A percentile compares a stretch with the other conserved stretches of the same genome.
Evolutionary conservation across 2,888 invertebrate genomes (phyloP).

Genomic region (Brachypterus glaber): DNA sequence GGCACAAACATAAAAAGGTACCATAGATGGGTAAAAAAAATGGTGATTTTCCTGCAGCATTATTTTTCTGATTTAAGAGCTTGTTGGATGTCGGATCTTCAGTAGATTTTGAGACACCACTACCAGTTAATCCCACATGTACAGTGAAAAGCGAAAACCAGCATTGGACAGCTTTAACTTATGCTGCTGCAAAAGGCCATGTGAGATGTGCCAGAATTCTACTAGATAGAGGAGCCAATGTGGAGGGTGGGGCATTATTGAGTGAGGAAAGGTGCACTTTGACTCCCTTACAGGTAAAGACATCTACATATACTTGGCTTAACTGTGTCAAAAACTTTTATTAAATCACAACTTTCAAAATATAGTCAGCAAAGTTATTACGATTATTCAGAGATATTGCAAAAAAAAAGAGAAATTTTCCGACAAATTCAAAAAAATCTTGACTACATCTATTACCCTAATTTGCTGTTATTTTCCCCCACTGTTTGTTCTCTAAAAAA

Average conservation of each 20-base stretch:
- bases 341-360: neutral
- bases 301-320: no score
- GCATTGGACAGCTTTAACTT: conserved; percentile 83
- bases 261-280: conserved; percentile 80
- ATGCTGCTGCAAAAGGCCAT: conserved; percentile 58
- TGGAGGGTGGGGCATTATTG: conserved; percentile 75
- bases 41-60: conserved; percentile 2
- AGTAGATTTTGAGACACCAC: conserved; percentile 72
- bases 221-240: conserved; percentile 70
- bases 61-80: conserved; percentile 25
- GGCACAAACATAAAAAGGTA: neutral
- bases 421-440: neutral
- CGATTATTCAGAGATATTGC: neutral
- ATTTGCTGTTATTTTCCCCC: neutral
- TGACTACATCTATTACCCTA: no score
- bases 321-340: no score
- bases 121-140: conserved; percentile 44
- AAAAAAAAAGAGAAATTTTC: neutral
- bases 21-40: no score
- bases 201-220: conserved; percentile 49
- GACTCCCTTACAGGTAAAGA: conserved; percentile 71
- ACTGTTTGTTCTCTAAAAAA: neutral
- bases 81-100: conserved; percentile 67
- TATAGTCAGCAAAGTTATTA: neutral
- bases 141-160: conserved; percentile 58